Conservation (phyloP, 2,888 invertebrate genomes). For the Habroteleia sp. region DNA sequence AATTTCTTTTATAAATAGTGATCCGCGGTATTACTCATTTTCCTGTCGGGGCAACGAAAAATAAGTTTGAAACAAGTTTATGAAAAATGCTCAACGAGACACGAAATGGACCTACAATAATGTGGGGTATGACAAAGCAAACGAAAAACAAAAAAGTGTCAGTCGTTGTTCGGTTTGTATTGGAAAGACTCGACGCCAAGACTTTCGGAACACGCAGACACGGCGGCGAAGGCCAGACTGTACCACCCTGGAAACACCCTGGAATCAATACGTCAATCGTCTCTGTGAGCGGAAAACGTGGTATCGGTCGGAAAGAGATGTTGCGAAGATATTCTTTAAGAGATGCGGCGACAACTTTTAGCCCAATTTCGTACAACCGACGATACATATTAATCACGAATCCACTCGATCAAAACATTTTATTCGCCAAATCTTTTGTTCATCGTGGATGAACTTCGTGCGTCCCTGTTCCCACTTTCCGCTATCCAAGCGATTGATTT, state of each 20-base stretch:
- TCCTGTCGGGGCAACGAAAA: neutral
- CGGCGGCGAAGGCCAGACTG: conserved; percentile 71
- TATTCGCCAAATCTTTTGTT: neutral
- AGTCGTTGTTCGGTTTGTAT: conserved; percentile 31
- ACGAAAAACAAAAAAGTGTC: conserved; percentile 31
- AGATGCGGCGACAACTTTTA: conserved; percentile 20
- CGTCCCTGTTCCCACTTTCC: neutral
- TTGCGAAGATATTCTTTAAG: neutral
- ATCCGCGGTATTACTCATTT: neutral
- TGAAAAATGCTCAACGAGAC: conserved; percentile 13
- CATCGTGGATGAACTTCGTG: too few relatives aligned
- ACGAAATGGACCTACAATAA: conserved; percentile 15
- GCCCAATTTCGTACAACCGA: conserved; percentile 6
- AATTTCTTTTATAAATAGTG: too few relatives aligned
- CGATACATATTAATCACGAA: conserved; percentile 1
- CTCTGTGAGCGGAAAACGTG: conserved; percentile 62
- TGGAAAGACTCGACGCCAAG: conserved; percentile 67
- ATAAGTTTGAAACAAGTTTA: conserved; percentile 10
- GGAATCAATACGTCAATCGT: conserved; percentile 78
- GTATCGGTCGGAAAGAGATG: conserved; percentile 52
- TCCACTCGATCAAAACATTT: neutral
- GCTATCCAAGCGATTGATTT: conserved; percentile 11
- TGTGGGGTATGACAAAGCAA: conserved; percentile 1
- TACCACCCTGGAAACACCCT: conserved; percentile 72
- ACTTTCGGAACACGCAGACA: conserved; percentile 71